Evolutionary conservation across 2,888 invertebrate genomes (phyloP).

Genomic region (Ryuthela nishihirai): DNA sequence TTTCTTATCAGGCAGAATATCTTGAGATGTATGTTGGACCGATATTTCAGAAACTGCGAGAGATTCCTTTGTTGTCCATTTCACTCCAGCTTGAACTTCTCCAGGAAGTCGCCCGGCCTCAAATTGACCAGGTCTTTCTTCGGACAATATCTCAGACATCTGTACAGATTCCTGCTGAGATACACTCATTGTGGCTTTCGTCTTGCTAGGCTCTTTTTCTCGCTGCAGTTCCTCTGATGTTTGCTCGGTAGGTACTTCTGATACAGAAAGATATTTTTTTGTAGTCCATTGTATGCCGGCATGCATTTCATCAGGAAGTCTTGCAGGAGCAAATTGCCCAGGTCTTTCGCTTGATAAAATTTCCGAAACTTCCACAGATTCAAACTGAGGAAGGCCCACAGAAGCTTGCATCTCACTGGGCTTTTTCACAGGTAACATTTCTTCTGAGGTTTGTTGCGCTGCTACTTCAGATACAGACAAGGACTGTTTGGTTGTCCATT

Average conservation of each 20-base stretch:
- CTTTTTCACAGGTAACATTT: constrained; percentile 16
- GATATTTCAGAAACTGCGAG: constrained; percentile 40
- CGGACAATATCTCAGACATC: constrained; percentile 31
- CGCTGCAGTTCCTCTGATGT: constrained; percentile 14
- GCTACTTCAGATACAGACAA: constrained; percentile 34
- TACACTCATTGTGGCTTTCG: constrained; percentile 18
- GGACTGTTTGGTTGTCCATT: constrained; percentile 27
- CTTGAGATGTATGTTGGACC: constrained; percentile 24
- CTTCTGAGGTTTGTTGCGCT: constrained; percentile 24
- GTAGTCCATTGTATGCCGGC: constrained; percentile 22
- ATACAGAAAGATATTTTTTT: constrained; percentile 30
- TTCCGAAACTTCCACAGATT: constrained; percentile 26
- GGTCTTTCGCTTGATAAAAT: constrained; percentile 32
- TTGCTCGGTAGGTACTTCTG: constrained; percentile 27
- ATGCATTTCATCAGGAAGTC: constrained; percentile 29
- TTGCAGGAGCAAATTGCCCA: constrained; percentile 27
- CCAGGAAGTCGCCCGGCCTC: constrained; percentile 47
- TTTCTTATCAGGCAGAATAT: constrained; percentile 19
- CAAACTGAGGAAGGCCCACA: constrained; percentile 22
- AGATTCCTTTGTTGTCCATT: constrained; percentile 45
- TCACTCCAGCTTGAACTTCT: constrained; percentile 55
- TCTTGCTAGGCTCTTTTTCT: constrained; percentile 17
- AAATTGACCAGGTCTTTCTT: constrained; percentile 36
- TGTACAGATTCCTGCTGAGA: constrained; percentile 32
- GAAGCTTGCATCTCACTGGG: constrained; percentile 23